Evolutionary conservation across 2,113 vertebrate genomes (phyloP).

Genomic region (Polyodon spathula): DNA sequence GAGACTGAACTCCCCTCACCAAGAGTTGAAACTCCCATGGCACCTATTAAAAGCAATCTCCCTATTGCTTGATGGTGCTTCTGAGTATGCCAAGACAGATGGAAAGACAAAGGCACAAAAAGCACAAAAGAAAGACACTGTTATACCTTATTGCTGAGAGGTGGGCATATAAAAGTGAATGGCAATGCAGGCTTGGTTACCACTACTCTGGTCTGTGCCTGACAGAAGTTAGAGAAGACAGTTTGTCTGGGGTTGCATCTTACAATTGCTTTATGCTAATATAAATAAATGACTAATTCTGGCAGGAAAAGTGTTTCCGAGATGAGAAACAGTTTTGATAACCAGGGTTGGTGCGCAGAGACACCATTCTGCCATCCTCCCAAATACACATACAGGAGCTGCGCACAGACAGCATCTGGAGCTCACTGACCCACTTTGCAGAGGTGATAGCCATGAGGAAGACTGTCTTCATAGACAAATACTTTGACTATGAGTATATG

Average conservation of each 20-base stretch:
- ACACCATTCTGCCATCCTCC: too few species aligned
- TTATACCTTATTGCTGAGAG: slow-evolving; percentile 7
- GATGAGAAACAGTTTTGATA: too few species aligned
- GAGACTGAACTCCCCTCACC: neutral
- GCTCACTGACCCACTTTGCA: too few species aligned
- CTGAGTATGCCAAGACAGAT: slow-evolving; percentile 12
- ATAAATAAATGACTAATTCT: too few species aligned
- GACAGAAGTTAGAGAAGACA: neutral
- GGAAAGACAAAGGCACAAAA: neutral
- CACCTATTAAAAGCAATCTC: slow-evolving; percentile 18
- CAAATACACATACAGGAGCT: too few species aligned
- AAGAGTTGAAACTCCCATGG: slow-evolving; percentile 3
- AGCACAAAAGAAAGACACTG: slow-evolving; percentile 13
- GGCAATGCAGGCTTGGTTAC: neutral
- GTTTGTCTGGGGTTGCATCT: slow-evolving; percentile 10
- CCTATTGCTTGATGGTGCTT: slow-evolving; percentile 8
- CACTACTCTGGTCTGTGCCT: neutral
- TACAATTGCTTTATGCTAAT: too few species aligned
- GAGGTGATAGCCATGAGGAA: too few species aligned
- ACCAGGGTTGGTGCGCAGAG: too few species aligned
- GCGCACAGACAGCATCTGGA: too few species aligned
- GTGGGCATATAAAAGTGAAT: slow-evolving; percentile 21
- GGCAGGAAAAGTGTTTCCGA: too few species aligned
- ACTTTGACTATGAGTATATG: too few species aligned
- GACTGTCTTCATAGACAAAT: too few species aligned